phyloP scores from a whole-genome alignment of 2,113 vertebrate species.

The Grus americana region DNA sequence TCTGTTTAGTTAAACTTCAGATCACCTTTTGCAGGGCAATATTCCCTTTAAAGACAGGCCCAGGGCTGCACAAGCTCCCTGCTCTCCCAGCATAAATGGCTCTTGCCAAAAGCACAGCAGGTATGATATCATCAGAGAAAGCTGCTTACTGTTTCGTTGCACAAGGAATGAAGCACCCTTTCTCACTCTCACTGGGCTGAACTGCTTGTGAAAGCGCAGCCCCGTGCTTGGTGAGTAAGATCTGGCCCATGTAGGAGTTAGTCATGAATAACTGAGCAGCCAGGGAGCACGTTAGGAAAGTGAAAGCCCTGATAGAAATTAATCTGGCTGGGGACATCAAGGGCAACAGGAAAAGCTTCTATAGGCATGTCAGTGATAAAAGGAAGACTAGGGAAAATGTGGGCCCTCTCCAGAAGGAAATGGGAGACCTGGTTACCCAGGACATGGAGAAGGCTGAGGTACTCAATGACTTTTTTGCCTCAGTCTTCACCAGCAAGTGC shows the following conservation, averaged over 20 bases:
- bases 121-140: neutral
- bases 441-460: no score
- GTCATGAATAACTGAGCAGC: constrained; percentile 66
- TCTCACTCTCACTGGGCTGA: constrained; percentile 11
- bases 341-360: no score
- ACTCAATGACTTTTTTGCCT: no score
- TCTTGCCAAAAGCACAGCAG: neutral
- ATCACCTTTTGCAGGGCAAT: neutral
- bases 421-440: no score
- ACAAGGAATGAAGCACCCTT: neutral
- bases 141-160: neutral
- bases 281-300: no score
- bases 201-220: constrained; percentile 63
- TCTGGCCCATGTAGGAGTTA: constrained; percentile 75
- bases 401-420: no score
- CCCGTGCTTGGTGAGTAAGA: constrained; percentile 76
- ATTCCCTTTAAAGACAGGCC: neutral
- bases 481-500: no score
- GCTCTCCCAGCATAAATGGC: neutral
- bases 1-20: neutral
- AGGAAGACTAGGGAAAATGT: no score
- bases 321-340: no score
- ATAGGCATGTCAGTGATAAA: no score
- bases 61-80: neutral
- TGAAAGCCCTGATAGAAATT: no score